These are phyloP conservation scores for Endomychus coccineus DNA, from an alignment of 2,888 invertebrate genomes.

Conservation along the genomic window DNA sequence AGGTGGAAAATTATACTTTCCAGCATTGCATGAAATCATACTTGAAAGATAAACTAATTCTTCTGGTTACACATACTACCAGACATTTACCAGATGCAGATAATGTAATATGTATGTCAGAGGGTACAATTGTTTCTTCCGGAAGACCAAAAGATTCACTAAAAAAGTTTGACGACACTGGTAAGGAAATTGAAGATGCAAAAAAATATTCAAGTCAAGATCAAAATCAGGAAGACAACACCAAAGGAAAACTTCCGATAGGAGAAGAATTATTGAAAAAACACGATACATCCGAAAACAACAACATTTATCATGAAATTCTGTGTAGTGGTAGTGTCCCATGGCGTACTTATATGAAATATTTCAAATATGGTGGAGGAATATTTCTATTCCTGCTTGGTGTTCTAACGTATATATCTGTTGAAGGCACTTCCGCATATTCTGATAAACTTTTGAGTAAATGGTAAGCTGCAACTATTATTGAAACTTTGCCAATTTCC, in stretches of 20 bases:
- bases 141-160: slow-evolving; percentile 13
- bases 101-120: slow-evolving; percentile 25
- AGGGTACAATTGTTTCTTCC: slow-evolving; percentile 10
- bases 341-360: slow-evolving; percentile 26
- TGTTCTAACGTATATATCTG: slow-evolving; percentile 9
- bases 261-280: slow-evolving; percentile 4
- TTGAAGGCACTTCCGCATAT: slow-evolving; percentile 16
- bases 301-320: slow-evolving; percentile 10
- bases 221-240: slow-evolving; percentile 3
- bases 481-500: too few relatives aligned
- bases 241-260: neutral
- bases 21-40: slow-evolving; percentile 62
- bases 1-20: slow-evolving; percentile 77
- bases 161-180: slow-evolving; percentile 7
- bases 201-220: slow-evolving; percentile 7
- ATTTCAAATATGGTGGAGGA: slow-evolving; percentile 32
- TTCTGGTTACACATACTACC: slow-evolving; percentile 65
- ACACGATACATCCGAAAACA: neutral
- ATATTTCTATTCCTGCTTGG: slow-evolving; percentile 12
- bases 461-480: too few relatives aligned
- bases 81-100: slow-evolving; percentile 51
- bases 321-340: slow-evolving; percentile 15
- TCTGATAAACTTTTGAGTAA: slow-evolving; percentile 17
- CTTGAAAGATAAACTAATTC: slow-evolving; percentile 57
- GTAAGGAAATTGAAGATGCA: slow-evolving; percentile 11